Percentiles rank a stretch among this genome's conserved stretches.
Evolutionary conservation across 2,113 vertebrate species (phyloP).

Genomic region (Tricholaema leucomelas): DNA sequence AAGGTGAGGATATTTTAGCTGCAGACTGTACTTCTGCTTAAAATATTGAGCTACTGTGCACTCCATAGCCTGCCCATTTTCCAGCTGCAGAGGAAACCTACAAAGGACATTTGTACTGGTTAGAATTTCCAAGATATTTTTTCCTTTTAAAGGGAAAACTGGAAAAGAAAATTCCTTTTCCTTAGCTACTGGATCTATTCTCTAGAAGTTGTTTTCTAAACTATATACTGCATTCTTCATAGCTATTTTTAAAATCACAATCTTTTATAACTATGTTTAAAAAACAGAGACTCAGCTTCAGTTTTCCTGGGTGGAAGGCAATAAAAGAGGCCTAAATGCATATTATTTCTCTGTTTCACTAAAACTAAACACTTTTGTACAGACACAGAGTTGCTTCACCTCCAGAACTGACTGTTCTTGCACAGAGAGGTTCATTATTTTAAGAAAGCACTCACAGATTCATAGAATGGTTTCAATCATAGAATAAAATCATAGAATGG

Average conservation of each 20-base stretch:
- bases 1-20: conserved; percentile 96
- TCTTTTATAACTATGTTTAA: background rate
- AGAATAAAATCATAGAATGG: too few relatives aligned
- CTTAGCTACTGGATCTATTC: background rate
- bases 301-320: background rate
- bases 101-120: conserved; percentile 48
- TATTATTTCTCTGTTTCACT: background rate
- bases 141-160: background rate
- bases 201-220: background rate
- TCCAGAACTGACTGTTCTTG: background rate
- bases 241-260: background rate
- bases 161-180: background rate
- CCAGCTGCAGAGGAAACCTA: conserved; percentile 97
- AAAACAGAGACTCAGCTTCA: background rate
- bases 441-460: too few relatives aligned
- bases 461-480: too few relatives aligned
- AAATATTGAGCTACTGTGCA: conserved; percentile 99
- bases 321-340: background rate
- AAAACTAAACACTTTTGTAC: background rate
- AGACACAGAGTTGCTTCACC: background rate
- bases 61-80: conserved; percentile 99
- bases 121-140: background rate
- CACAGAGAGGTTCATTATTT: background rate
- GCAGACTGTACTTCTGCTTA: conserved; percentile 98
- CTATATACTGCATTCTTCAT: background rate